phyloP scores from a whole-genome alignment of 2,797 vertebrate species.

The Xiphophorus birchmanni region DNA sequence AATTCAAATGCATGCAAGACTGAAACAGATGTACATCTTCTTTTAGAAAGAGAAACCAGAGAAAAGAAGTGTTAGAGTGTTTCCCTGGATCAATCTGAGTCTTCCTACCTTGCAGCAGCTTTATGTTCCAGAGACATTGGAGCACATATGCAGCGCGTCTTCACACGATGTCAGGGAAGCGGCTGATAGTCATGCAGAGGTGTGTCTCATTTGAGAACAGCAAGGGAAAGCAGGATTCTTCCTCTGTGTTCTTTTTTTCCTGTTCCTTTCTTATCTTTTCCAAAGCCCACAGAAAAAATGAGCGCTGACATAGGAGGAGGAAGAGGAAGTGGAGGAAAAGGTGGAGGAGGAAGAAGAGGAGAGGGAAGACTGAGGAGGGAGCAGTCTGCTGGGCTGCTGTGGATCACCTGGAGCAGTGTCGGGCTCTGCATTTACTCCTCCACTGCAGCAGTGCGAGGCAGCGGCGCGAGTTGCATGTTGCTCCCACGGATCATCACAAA shows the following conservation, averaged over 20 bases:
- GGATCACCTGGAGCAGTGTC: conserved; percentile 80
- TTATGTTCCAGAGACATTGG: conserved; percentile 81
- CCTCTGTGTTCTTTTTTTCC: conserved; percentile 51
- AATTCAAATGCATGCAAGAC: conserved; percentile 46
- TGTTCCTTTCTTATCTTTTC: conserved; percentile 60
- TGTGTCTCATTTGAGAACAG: conserved; percentile 68
- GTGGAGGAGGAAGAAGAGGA: conserved; percentile 54
- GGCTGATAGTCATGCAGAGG: conserved; percentile 69
- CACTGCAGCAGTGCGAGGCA: conserved; percentile 84
- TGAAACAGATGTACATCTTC: conserved; percentile 32
- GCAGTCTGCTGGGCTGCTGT: conserved; percentile 79
- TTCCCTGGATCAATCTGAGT: conserved; percentile 33
- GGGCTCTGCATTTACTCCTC: conserved; percentile 83
- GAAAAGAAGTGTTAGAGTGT: conserved; percentile 12
- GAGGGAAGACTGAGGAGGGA: conserved; percentile 76
- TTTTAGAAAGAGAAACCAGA: conserved; percentile 21
- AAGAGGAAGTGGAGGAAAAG: conserved; percentile 31
- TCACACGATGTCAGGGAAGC: conserved; percentile 75
- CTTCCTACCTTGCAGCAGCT: conserved; percentile 78
- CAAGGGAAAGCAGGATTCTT: conserved; percentile 58
- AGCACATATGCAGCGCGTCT: conserved; percentile 76
- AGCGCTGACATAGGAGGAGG: conserved; percentile 62
- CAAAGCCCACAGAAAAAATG: conserved; percentile 69
- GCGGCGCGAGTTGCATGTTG: conserved; percentile 81
- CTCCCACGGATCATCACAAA: conserved; percentile 77